Percentiles rank a stretch among this genome's conserved stretches.
phyloP scores from a whole-genome alignment of 2,797 vertebrate species.

The Darevskia mixta region DNA sequence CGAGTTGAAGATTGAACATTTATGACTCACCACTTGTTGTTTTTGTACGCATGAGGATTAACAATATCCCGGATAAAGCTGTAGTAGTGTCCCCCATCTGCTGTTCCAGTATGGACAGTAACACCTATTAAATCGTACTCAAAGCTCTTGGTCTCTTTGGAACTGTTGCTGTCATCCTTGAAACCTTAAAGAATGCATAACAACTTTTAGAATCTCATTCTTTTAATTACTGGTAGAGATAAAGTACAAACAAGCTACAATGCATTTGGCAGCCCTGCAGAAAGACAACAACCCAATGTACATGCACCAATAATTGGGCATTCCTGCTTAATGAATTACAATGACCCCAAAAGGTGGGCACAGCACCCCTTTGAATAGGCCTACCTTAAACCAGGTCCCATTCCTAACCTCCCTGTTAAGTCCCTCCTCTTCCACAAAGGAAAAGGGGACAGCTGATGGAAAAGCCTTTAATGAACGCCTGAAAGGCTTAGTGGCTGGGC shows the following conservation, averaged over 20 bases:
- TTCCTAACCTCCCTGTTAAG: background rate
- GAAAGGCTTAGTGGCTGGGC: no score
- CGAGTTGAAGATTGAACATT: background rate
- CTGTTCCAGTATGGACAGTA: constrained; percentile 97
- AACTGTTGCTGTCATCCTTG: constrained; percentile 87
- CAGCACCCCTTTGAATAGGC: background rate
- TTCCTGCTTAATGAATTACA: no score
- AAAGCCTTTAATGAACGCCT: background rate
- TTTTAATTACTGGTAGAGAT: background rate
- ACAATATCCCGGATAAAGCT: constrained; percentile 98
- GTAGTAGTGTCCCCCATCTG: constrained; percentile 98
- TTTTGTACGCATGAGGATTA: constrained; percentile 96
- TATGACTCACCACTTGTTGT: constrained; percentile 94
- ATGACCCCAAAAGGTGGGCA: background rate
- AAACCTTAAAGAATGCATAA: constrained; percentile 84
- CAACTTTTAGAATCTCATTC: constrained; percentile 21
- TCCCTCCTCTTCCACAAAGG: no score
- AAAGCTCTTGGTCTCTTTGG: constrained; percentile 90
- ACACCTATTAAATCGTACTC: constrained; percentile 98
- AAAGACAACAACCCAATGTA: background rate
- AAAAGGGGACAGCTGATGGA: background rate
- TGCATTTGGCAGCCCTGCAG: background rate
- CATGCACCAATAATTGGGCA: no score
- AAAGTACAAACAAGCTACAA: background rate
- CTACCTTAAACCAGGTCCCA: background rate